These are phyloP conservation scores for Stramonita haemastoma DNA, from an alignment of 2,888 invertebrate genomes.

Conservation along the genomic window DNA sequence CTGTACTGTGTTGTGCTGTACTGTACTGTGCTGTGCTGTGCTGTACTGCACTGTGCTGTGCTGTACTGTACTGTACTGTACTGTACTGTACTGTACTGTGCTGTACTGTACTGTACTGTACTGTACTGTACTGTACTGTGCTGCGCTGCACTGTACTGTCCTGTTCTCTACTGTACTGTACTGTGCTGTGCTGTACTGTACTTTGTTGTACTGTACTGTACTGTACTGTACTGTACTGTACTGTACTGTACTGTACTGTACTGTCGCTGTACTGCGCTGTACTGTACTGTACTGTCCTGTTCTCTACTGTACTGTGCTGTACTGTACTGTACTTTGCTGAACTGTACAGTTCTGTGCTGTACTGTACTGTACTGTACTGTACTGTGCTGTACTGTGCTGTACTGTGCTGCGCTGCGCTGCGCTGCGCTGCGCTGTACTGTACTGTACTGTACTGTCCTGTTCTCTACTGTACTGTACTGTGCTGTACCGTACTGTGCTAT, in stretches of 20 bases:
- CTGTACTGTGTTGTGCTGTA: conserved; percentile 5
- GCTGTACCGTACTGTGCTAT: conserved; percentile 13
- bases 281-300: conserved; percentile 4
- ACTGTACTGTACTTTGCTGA: too few species aligned
- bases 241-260: not conserved
- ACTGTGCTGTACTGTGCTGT: conserved; percentile 8
- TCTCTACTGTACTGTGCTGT: conserved; percentile 2
- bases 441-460: conserved; percentile 17
- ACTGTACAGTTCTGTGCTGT: too few species aligned
- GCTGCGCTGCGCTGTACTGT: conserved; percentile 4
- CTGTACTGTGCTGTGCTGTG: conserved; percentile 8
- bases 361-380: conserved; percentile 2
- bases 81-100: not conserved
- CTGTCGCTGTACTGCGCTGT: not conserved
- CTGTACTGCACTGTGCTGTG: conserved; percentile 1
- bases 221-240: conserved; percentile 2
- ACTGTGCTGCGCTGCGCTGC: not conserved
- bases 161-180: not conserved
- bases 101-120: not conserved
- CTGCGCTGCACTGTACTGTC: not conserved
- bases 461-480: not conserved
- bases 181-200: conserved; percentile 7
- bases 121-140: conserved; percentile 3
- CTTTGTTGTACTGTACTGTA: not conserved
- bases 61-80: conserved; percentile 1